Conservation (phyloP, 2,797 vertebrate genomes). For the Phrynocephalus guinanensis region DNA sequence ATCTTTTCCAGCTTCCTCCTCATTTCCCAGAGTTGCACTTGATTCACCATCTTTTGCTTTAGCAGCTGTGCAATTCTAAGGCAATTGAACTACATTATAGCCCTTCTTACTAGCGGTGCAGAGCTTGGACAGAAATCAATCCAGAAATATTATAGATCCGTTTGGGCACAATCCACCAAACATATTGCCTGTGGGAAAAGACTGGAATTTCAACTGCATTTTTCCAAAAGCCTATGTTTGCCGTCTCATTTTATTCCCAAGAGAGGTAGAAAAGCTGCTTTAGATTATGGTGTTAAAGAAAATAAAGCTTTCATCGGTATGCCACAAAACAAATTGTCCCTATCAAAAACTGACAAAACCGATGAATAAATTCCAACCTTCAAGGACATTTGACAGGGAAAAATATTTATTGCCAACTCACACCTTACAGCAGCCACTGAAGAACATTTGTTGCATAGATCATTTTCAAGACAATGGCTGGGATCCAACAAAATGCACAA, state of each 20-base stretch:
- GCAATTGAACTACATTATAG: neutral
- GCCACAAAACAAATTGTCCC: neutral
- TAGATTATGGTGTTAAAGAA: neutral
- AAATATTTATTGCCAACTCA: neutral
- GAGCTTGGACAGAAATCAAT: slow-evolving; percentile 11
- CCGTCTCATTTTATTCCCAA: neutral
- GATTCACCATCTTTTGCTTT: neutral
- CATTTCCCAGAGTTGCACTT: slow-evolving; percentile 7
- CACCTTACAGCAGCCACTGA: neutral
- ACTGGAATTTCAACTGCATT: neutral
- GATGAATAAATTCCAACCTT: neutral
- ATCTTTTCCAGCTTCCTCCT: slow-evolving; percentile 2
- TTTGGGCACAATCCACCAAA: neutral
- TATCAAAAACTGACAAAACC: neutral
- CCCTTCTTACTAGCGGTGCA: neutral
- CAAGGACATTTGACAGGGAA: neutral
- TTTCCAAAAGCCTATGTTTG: neutral
- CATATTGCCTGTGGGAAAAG: neutral
- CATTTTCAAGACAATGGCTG: neutral
- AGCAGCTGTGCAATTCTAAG: neutral
- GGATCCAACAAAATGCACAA: neutral
- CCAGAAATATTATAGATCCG: neutral
- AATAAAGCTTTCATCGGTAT: neutral
- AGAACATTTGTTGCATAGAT: neutral
- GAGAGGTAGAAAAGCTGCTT: neutral